phyloP scores from a whole-genome alignment of 1,140 invertebrate genomes.

The Caenorhabditis elegans region DNA sequence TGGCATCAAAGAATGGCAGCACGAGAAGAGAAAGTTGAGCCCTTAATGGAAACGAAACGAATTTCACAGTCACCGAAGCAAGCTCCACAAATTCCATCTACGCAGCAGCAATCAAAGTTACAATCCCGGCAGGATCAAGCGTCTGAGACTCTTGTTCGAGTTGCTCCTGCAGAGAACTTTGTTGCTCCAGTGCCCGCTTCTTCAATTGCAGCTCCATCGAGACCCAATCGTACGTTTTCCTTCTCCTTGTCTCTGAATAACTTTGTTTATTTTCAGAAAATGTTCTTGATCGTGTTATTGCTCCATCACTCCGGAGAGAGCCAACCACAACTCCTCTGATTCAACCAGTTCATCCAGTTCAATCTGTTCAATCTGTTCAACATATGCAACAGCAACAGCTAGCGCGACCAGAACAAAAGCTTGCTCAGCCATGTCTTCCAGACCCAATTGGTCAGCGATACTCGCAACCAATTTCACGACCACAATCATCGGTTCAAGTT shows the following conservation, averaged over 20 bases:
- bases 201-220: not conserved
- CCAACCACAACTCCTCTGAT: not conserved
- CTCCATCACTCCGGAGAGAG: not conserved
- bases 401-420: too few species aligned
- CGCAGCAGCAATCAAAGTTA: not conserved
- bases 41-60: slow-evolving; percentile 44
- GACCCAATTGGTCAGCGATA: not conserved
- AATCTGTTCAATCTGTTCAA: not conserved
- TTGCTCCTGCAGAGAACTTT: too few species aligned
- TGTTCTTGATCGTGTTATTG: not conserved
- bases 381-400: not conserved
- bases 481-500: not conserved
- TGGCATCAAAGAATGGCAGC: slow-evolving; percentile 61
- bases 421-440: not conserved
- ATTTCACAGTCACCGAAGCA: not conserved
- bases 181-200: not conserved
- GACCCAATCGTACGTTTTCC: not conserved
- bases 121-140: too few species aligned
- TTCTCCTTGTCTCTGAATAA: not conserved
- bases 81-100: not conserved
- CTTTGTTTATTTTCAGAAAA: not conserved
- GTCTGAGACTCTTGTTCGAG: too few species aligned
- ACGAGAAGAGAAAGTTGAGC: not conserved
- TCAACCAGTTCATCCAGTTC: too few species aligned
- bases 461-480: not conserved